Conservation (phyloP, 1,140 invertebrate species). For the Myzus persicae region DNA sequence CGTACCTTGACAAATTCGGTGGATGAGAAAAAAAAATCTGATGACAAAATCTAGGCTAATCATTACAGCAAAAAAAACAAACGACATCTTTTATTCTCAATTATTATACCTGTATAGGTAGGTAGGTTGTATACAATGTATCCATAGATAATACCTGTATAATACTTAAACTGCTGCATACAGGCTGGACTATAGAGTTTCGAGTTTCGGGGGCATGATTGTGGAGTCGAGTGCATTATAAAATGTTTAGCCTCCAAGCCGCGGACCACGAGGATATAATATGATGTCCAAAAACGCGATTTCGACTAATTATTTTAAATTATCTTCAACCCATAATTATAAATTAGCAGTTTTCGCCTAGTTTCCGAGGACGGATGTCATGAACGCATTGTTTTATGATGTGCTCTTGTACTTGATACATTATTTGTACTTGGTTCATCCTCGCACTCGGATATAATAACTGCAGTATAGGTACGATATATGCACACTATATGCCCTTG, state of each 20-base stretch:
- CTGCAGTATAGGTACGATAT: neutral
- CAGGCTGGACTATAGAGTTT: neutral
- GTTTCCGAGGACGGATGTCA: slow-evolving; percentile 28
- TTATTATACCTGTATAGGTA: neutral
- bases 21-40: neutral
- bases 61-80: neutral
- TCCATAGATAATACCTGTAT: neutral
- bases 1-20: slow-evolving; percentile 16
- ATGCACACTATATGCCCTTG: neutral
- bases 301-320: neutral
- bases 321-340: neutral
- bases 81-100: neutral
- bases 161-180: neutral
- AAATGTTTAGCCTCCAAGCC: neutral
- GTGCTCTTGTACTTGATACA: slow-evolving; percentile 24
- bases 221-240: neutral
- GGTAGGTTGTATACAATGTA: neutral
- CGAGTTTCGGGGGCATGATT: neutral
- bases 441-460: neutral
- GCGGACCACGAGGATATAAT: neutral
- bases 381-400: neutral
- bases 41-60: slow-evolving; percentile 40
- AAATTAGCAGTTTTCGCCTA: neutral
- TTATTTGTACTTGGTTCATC: slow-evolving; percentile 18
- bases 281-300: neutral